Evolutionary conservation across 2,888 invertebrate species (phyloP).

Genomic region (Cosmopolites sordidus): DNA sequence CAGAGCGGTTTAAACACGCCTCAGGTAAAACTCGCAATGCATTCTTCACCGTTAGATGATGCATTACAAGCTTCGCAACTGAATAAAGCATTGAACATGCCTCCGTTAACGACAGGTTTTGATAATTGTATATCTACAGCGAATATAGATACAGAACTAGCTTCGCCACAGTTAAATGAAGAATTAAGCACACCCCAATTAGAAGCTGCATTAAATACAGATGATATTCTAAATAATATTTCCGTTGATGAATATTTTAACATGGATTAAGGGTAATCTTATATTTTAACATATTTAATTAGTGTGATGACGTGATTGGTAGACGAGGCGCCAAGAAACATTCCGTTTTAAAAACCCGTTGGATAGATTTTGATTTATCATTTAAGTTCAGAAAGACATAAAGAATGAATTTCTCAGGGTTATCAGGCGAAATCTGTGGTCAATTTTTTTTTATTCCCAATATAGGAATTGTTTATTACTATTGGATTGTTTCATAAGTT

Average conservation of each 20-base stretch:
- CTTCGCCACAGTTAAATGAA: neutral
- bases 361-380: too few species aligned
- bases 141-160: neutral
- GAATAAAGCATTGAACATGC: neutral
- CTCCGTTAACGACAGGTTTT: too few species aligned
- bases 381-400: too few species aligned
- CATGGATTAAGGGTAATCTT: slow-evolving; percentile 5
- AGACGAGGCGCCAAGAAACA: too few species aligned
- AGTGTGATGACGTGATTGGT: too few species aligned
- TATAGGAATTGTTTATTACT: too few species aligned
- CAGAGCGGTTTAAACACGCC: neutral
- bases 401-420: too few species aligned
- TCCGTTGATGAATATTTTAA: slow-evolving; percentile 21
- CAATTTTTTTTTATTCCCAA: too few species aligned
- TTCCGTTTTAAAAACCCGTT: too few species aligned
- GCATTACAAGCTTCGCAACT: neutral
- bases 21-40: neutral
- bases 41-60: neutral
- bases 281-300: too few species aligned
- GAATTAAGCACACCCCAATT: slow-evolving; percentile 1
- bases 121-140: neutral
- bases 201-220: slow-evolving; percentile 2
- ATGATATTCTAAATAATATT: slow-evolving; percentile 11
- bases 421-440: too few species aligned
- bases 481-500: too few species aligned